Evolutionary conservation across 2,888 invertebrate species (phyloP).

Genomic region (Zaprionus obscuricornis): DNA sequence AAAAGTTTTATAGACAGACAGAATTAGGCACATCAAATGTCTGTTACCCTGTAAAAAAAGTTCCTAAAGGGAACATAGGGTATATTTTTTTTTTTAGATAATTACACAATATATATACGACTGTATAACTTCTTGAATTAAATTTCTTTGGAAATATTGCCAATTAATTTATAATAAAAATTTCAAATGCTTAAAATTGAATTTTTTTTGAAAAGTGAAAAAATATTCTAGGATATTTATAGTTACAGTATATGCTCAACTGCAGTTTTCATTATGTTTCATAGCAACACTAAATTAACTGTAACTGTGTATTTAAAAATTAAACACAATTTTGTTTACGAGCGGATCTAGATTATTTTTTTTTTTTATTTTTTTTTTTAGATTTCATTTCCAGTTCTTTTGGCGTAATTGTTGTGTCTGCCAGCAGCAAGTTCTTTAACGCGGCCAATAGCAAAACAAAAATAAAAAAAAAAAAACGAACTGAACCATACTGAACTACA

Average conservation of each 20-base stretch:
- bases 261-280: slow-evolving; percentile 34
- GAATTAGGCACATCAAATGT: slow-evolving; percentile 46
- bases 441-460: slow-evolving; percentile 50
- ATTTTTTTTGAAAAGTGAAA: no score
- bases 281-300: slow-evolving; percentile 54
- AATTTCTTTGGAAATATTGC: slow-evolving; percentile 17
- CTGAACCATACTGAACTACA: not conserved
- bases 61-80: no score
- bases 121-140: no score
- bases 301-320: slow-evolving; percentile 47
- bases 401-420: slow-evolving; percentile 32
- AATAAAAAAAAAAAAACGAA: slow-evolving; percentile 22
- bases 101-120: no score
- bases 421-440: slow-evolving; percentile 63
- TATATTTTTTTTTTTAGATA: no score
- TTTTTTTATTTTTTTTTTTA: not conserved
- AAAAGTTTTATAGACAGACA: slow-evolving; percentile 4
- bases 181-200: no score
- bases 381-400: not conserved
- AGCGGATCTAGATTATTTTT: not conserved
- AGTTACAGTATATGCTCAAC: slow-evolving; percentile 11
- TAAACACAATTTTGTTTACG: slow-evolving; percentile 63
- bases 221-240: not conserved
- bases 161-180: no score
- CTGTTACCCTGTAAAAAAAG: no score